Conservation (phyloP, 2,113 vertebrate genomes). For the Trinectes maculatus region DNA sequence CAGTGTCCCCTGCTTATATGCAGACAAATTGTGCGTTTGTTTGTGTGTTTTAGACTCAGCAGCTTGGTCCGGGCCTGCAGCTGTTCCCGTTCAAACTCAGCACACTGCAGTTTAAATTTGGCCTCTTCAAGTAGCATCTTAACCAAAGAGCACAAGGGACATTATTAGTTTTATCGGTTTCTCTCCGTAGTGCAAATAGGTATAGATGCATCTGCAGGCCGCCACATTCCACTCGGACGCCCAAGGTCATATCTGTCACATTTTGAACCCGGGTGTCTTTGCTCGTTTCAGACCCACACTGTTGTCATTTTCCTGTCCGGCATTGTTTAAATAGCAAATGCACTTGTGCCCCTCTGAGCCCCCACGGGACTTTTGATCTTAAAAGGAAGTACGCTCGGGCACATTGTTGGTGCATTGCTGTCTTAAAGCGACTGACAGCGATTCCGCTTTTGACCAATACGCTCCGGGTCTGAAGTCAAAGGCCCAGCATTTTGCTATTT, state of each 20-base stretch:
- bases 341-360: not conserved
- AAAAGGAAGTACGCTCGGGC: not conserved
- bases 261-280: too few species aligned
- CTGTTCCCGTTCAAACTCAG: constrained; percentile 73
- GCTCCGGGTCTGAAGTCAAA: too few species aligned
- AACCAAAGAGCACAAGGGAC: constrained; percentile 28
- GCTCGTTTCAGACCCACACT: not conserved
- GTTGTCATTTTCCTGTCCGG: not conserved
- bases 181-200: constrained; percentile 19
- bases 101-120: constrained; percentile 63
- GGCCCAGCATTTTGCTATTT: too few species aligned
- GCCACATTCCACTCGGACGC: not conserved
- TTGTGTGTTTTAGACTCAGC: constrained; percentile 82
- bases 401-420: too few species aligned
- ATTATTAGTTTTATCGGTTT: constrained; percentile 24
- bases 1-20: constrained; percentile 68
- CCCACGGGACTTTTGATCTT: not conserved
- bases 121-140: constrained; percentile 58
- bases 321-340: not conserved
- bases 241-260: not conserved
- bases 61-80: constrained; percentile 74
- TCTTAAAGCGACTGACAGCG: too few species aligned
- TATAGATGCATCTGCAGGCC: constrained; percentile 9
- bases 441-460: too few species aligned
- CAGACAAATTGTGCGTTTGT: constrained; percentile 73